Base-by-base conservation (phyloP, 2,888 invertebrate genomes). In the Melanostoma scalare region DNA sequence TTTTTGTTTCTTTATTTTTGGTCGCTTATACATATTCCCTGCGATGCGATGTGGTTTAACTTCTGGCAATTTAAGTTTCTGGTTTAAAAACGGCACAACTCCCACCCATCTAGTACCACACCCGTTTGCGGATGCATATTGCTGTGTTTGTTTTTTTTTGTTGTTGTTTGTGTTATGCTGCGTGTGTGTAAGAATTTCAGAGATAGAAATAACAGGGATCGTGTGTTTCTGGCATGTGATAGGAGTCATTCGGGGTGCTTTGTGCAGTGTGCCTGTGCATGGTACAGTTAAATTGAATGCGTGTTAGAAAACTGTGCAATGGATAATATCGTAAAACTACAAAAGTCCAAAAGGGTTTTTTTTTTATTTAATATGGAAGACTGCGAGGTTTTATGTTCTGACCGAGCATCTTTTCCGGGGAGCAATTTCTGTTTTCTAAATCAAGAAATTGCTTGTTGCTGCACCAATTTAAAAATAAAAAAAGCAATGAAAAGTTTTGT, bases 11-110 rank as follows among this genome's bases (percentile, higher is more conserved):
- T 50, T 46, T 48, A 50, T 67, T 61, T 42, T 65, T 69, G 31
- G 36, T 20, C 48, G 40, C 40, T 10, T 38, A 20, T 20, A 20
- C 20, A n/a, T 67, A 46, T 67, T 56, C 48, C 68, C 58, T 38
- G 48, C 31, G 38, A 65, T 71, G 36, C 38, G 65, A 53, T 78
- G 74, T 53, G 79, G 84, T 69, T 84, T 74, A 79, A 84, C 79
- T 84, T 71, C 74, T 79, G 84, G 84, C 79, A 84, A 79, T 84
- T 75, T 79, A 84, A 79, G 69, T 74, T 84, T 69, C 58, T 69
- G 73, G 50, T 63, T 75, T 75, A 67, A 77, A 84, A 79, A 84
- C 67, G 55, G 71, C 48, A 67, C 65, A 74, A 61, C 58, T 65
- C 44, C 20, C 20, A 20, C 20, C 20, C 20, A 20, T 1, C 20